phyloP scores from a whole-genome alignment of 2,888 invertebrate species.

The Pharmacophagus antenor region DNA sequence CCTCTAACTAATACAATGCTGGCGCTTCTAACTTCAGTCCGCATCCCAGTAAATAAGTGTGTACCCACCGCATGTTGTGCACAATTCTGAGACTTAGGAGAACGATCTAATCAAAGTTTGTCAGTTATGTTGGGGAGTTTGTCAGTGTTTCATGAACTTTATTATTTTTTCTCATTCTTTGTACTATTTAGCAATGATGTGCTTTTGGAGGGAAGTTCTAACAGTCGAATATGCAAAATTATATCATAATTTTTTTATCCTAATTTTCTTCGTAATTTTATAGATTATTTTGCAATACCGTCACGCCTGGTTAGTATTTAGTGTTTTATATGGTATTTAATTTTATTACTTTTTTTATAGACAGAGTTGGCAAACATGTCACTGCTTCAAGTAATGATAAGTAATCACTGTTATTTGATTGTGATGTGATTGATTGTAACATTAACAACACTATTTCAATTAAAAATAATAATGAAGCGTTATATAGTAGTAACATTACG shows the following conservation, averaged over 20 bases:
- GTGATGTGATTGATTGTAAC: not conserved
- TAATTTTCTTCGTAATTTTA: too few species aligned
- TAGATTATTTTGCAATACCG: too few species aligned
- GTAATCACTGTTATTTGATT: too few species aligned
- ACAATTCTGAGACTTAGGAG: slow-evolving; percentile 26
- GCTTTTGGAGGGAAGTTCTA: too few species aligned
- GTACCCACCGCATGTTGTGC: slow-evolving; percentile 37
- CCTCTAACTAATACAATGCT: not conserved
- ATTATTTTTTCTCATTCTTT: slow-evolving; percentile 32
- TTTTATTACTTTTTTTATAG: too few species aligned
- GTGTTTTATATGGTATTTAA: too few species aligned
- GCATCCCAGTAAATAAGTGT: not conserved
- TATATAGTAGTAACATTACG: not conserved
- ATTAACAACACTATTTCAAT: not conserved
- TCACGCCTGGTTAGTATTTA: too few species aligned
- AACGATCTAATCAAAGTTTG: slow-evolving; percentile 64
- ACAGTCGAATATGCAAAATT: too few species aligned
- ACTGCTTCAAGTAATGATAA: too few species aligned
- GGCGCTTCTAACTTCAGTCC: not conserved
- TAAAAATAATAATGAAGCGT: not conserved
- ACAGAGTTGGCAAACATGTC: too few species aligned
- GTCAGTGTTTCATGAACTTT: slow-evolving; percentile 44
- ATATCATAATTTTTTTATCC: too few species aligned
- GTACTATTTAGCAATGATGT: too few species aligned
- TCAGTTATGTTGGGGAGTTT: slow-evolving; percentile 40